Conservation (phyloP, 2,797 vertebrate genomes). For the Novumbra hubbsi region DNA sequence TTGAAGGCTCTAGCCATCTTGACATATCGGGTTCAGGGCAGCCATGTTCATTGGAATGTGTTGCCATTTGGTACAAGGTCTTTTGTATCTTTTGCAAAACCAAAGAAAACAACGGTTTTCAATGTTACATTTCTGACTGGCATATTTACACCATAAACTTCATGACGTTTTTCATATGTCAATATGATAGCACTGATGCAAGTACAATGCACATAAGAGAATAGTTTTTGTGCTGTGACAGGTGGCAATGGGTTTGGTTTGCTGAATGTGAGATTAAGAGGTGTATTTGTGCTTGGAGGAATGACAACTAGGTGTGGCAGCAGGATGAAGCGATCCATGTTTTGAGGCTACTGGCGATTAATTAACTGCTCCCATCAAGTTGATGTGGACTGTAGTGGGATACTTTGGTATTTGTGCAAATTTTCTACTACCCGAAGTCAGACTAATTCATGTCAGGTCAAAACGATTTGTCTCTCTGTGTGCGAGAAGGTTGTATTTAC, state of each 20-base stretch:
- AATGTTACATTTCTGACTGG: not conserved
- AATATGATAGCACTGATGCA: not conserved
- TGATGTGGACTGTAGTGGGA: not conserved
- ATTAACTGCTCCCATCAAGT: no score
- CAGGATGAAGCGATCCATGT: not conserved
- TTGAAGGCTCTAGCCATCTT: no score
- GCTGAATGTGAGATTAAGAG: no score
- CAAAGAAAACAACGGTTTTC: not conserved
- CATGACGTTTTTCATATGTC: not conserved
- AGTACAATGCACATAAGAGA: no score
- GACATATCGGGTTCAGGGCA: not conserved
- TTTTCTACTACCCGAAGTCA: no score
- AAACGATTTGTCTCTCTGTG: no score
- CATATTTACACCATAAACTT: not conserved
- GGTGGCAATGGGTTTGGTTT: no score
- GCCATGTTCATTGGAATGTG: not conserved
- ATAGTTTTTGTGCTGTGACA: constrained; percentile 2
- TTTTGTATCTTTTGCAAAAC: not conserved
- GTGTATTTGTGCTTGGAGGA: not conserved
- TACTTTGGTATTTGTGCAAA: no score
- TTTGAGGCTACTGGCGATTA: not conserved
- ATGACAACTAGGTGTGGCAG: not conserved
- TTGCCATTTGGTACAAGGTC: not conserved
- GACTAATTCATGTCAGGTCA: no score
- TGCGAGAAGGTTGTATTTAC: no score